Evolutionary conservation across 2,113 vertebrate genomes (phyloP), one percentile per base, ranked within the genome.

Genomic region (Tympanuchus pallidicinctus): DNA sequence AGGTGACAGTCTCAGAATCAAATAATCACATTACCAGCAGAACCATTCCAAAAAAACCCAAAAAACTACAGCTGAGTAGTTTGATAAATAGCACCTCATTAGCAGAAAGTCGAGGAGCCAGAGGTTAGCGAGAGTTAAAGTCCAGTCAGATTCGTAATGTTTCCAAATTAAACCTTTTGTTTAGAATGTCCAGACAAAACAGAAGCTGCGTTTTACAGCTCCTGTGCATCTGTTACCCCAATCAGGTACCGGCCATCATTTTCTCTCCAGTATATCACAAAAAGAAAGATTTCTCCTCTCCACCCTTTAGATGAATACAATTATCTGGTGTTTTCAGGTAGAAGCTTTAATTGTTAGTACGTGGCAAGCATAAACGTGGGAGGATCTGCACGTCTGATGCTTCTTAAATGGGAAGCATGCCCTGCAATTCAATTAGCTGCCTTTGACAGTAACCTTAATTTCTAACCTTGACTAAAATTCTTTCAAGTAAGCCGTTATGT

Each of bases 281-380:
- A 82, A 86, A 76, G 27, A 83, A 60, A 77, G 25, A 57, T 36
- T 38, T 73, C 21, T 50, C 60, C 64, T 59, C 27, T 71, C 43
- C 32, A 25, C 17, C 9, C 65, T 82, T 74, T 56, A 48, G 13
- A 79, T 57, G 45, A 10, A 2, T 25, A 28, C 61, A 76, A 70
- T 45, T 86, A 76, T 14, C 80, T 79, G 42, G 50, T 59, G 19
- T 82, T 91, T 66, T 82, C 89, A 92, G 91, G 94, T 93, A 80
- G 91, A 92, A 93, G 47, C 82, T 96, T 75, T 96, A 97, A 97
- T 94, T 97, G 67, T 70, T 77, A 63, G 30, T 48, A 89, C 9
- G 7, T 60, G 77, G 60, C 25, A 91, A 69, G 88, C 1, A 19
- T 92, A 75, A 77, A 56, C 82, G 93, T 28, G 10, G 34, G 11